Evolutionary conservation across 2,797 vertebrate species (phyloP).

Genomic region (Nannoperca obscura): DNA sequence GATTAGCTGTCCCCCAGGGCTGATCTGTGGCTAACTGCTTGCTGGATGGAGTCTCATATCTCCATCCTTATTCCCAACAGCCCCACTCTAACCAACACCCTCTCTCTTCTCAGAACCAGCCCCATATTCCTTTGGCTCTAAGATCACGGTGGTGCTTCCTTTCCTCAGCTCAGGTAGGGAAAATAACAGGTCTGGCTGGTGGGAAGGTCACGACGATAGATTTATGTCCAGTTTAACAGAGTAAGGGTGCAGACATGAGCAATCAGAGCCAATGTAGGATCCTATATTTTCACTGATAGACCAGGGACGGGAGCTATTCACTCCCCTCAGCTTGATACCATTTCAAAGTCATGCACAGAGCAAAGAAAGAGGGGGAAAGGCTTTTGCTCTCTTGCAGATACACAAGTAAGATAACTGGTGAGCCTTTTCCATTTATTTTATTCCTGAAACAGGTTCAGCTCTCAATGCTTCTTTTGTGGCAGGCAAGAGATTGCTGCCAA

Average conservation of each 20-base stretch:
- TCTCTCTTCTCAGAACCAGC: conserved; percentile 36
- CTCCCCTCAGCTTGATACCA: conserved; percentile 48
- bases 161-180: conserved; percentile 36
- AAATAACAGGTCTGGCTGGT: conserved; percentile 63
- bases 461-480: conserved; percentile 12
- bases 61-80: conserved; percentile 49
- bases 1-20: conserved; percentile 86
- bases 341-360: conserved; percentile 57
- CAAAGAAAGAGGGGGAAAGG: neutral
- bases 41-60: conserved; percentile 77
- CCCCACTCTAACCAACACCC: conserved; percentile 16
- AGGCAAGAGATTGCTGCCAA: conserved; percentile 33
- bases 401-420: conserved; percentile 52
- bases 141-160: conserved; percentile 15
- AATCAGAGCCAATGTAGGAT: conserved; percentile 54
- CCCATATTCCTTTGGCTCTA: conserved; percentile 15
- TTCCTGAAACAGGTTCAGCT: conserved; percentile 19
- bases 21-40: conserved; percentile 85
- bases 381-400: conserved; percentile 41
- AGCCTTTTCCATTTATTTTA: conserved; percentile 40
- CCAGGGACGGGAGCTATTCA: conserved; percentile 49
- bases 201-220: conserved; percentile 59
- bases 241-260: conserved; percentile 62
- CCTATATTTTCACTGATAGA: conserved; percentile 60
- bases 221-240: conserved; percentile 69